Percentiles rank a stretch among this genome's conserved stretches.
Evolutionary conservation across 2,113 vertebrate species (phyloP).

Genomic region (Oriolus oriolus): DNA sequence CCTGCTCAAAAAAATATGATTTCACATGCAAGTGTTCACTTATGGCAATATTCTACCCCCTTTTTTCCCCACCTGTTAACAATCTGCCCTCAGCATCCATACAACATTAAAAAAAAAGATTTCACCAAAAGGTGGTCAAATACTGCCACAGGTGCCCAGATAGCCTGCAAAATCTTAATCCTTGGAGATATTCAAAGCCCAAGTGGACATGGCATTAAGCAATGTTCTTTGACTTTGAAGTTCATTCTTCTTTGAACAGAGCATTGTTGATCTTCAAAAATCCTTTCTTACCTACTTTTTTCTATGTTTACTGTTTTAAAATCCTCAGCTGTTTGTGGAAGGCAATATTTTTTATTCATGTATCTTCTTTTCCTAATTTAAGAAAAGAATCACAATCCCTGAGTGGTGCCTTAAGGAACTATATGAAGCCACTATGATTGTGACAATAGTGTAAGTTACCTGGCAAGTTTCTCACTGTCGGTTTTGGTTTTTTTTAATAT

Average conservation of each 20-base stretch:
- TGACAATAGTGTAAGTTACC: background rate
- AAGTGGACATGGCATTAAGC: accelerated
- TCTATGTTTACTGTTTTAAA: background rate
- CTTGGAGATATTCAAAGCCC: background rate
- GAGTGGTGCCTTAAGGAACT: background rate
- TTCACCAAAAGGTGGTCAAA: background rate
- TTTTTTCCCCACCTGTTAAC: too few relatives aligned
- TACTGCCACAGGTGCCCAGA: background rate
- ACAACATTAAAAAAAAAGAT: background rate
- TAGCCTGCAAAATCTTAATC: background rate
- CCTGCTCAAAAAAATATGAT: background rate
- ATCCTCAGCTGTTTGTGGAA: background rate
- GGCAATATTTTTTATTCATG: background rate
- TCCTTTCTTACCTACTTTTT: background rate
- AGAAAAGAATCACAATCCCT: background rate
- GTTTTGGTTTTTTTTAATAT: background rate
- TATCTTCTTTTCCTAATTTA: background rate
- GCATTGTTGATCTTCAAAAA: background rate
- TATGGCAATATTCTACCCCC: background rate
- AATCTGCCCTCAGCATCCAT: background rate
- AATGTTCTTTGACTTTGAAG: background rate
- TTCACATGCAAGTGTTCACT: background rate
- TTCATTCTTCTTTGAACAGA: background rate
- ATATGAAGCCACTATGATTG: background rate
- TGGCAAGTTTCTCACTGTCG: background rate